These are phyloP conservation scores for Furnarius figulus DNA, from an alignment of 2,113 vertebrate genomes.

Conservation along the genomic window DNA sequence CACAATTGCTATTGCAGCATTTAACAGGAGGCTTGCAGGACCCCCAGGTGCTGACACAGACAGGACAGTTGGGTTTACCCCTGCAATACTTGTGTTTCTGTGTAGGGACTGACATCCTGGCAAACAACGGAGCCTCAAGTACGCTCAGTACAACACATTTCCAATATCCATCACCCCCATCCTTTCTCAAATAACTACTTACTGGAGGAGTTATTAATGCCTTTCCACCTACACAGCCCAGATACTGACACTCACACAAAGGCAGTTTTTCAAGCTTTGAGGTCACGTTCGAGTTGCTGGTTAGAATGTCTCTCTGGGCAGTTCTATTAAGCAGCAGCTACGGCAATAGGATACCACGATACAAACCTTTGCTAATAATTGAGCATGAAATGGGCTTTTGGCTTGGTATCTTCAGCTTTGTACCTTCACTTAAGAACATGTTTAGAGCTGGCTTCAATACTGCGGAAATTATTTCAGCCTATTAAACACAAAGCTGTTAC, in stretches of 20 bases:
- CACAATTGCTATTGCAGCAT: accelerated
- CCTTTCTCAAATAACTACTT: not conserved
- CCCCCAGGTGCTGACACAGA: not conserved
- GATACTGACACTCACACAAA: not conserved
- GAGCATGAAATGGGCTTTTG: slow-evolving; percentile 10
- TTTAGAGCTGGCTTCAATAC: not conserved
- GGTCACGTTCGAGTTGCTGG: not conserved
- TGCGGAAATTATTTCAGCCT: slow-evolving; percentile 5
- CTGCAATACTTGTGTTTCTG: not conserved
- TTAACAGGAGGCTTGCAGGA: not conserved
- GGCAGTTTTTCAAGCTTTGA: not conserved
- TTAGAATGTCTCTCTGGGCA: slow-evolving; percentile 5
- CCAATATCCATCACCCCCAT: not conserved
- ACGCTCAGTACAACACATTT: not conserved
- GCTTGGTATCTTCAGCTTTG: not conserved
- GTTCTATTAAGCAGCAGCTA: slow-evolving; percentile 18
- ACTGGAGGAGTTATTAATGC: not conserved
- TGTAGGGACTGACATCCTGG: not conserved
- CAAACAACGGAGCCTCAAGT: not conserved
- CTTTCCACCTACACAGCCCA: not conserved
- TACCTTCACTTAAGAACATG: not conserved
- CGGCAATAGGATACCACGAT: not conserved
- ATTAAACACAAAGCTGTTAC: slow-evolving; percentile 34
- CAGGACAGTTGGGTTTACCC: not conserved
- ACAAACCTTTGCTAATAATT: slow-evolving; percentile 11